phyloP scores from a whole-genome alignment of 2,113 vertebrate genomes.

The Okapia johnstoni region DNA sequence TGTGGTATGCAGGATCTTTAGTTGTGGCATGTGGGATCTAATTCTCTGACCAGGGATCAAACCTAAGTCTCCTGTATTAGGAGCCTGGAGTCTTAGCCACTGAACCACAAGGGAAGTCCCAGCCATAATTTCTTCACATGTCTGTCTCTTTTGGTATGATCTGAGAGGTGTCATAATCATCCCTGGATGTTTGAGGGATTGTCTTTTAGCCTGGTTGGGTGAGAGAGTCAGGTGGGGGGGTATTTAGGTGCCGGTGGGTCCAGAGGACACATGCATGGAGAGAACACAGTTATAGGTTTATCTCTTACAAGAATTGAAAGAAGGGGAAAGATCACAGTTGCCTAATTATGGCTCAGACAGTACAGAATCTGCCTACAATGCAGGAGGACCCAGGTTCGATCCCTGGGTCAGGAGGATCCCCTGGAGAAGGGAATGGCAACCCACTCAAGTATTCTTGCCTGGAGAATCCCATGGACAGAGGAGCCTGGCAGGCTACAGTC shows the following conservation, averaged over 20 bases:
- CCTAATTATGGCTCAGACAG: not conserved
- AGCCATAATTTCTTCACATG: not conserved
- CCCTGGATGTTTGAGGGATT: not conserved
- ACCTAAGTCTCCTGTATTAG: not conserved
- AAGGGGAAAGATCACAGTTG: not conserved
- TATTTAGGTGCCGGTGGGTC: not conserved
- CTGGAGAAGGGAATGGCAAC: not conserved
- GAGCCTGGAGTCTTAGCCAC: not conserved
- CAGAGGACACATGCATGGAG: not conserved
- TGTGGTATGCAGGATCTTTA: not conserved
- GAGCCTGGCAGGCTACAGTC: not conserved
- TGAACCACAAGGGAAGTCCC: not conserved
- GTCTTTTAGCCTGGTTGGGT: not conserved
- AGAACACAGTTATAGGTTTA: too few species aligned
- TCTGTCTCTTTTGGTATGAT: not conserved
- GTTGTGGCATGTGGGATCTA: not conserved
- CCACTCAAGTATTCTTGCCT: not conserved
- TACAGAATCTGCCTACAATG: not conserved
- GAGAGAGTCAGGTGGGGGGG: fast-evolving
- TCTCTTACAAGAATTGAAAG: not conserved
- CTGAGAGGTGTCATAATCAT: not conserved
- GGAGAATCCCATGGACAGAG: not conserved
- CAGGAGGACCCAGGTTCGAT: not conserved
- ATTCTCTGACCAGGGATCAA: not conserved
- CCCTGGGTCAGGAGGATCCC: not conserved